Conservation (phyloP, 2,113 vertebrate genomes). For the Bubo blakistoni region DNA sequence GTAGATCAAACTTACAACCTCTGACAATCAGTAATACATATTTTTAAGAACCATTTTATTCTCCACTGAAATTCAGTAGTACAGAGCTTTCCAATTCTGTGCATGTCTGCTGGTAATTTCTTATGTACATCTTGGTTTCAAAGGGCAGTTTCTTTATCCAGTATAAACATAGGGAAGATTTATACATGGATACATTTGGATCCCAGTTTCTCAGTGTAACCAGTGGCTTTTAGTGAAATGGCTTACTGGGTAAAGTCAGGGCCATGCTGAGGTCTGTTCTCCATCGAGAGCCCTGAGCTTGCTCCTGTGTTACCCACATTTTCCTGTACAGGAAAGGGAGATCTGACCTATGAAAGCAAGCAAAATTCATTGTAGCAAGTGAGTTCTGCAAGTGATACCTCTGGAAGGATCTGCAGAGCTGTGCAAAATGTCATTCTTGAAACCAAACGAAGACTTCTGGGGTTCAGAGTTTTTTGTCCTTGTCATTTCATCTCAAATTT, state of each 20-base stretch:
- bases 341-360: neutral
- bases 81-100: neutral
- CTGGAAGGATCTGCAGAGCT: neutral
- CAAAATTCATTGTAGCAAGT: neutral
- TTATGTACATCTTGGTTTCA: neutral
- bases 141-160: neutral
- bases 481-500: neutral
- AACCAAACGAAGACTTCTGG: neutral
- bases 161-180: neutral
- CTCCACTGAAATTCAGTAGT: neutral
- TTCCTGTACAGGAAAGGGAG: neutral
- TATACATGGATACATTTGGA: neutral
- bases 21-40: neutral
- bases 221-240: neutral
- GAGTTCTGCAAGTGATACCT: neutral
- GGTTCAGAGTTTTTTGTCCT: neutral
- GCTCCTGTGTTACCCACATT: neutral
- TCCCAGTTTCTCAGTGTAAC: neutral
- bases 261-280: neutral
- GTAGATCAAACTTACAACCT: neutral
- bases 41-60: constrained; percentile 15
- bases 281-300: neutral
- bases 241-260: neutral
- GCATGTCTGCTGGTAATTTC: neutral
- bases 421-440: neutral